Evolutionary conservation across 1,140 invertebrate genomes (phyloP).

Genomic region (Cherax quadricarinatus): DNA sequence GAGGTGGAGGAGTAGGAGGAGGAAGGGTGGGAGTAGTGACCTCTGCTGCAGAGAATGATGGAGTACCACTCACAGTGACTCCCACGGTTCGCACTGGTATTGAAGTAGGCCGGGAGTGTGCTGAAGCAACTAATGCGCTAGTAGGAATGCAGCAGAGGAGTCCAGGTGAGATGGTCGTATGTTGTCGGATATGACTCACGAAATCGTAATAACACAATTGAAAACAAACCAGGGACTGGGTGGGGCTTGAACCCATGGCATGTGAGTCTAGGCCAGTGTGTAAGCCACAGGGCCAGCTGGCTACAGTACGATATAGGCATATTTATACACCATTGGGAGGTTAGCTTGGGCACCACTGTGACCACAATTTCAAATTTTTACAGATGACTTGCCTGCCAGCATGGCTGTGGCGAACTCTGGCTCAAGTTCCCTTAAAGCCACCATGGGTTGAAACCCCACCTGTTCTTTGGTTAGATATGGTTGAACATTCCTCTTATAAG

Average conservation of each 20-base stretch:
- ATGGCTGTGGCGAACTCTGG: not conserved
- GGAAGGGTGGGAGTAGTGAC: slow-evolving; percentile 30
- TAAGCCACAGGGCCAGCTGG: too few relatives aligned
- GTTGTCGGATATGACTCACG: too few relatives aligned
- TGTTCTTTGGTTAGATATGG: not conserved
- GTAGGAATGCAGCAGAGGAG: slow-evolving; percentile 41
- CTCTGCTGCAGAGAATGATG: slow-evolving; percentile 26
- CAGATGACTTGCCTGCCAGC: too few relatives aligned
- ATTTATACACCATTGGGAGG: too few relatives aligned
- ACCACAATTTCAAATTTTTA: too few relatives aligned
- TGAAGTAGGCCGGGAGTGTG: slow-evolving; percentile 82
- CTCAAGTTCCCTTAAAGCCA: too few relatives aligned
- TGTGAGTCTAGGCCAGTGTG: too few relatives aligned
- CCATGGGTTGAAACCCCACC: not conserved
- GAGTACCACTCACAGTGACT: slow-evolving; percentile 29
- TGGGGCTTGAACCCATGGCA: too few relatives aligned
- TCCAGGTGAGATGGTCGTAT: slow-evolving; percentile 25
- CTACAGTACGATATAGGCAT: too few relatives aligned
- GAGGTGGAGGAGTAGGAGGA: slow-evolving; percentile 67
- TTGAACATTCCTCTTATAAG: not conserved
- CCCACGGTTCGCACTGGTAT: slow-evolving; percentile 79
- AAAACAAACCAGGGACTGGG: too few relatives aligned
- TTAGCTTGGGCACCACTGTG: too few relatives aligned
- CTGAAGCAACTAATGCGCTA: slow-evolving; percentile 75
- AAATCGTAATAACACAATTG: too few relatives aligned